Base-by-base conservation (phyloP, 2,113 vertebrate species). In the Nothoprocta pentlandii region DNA sequence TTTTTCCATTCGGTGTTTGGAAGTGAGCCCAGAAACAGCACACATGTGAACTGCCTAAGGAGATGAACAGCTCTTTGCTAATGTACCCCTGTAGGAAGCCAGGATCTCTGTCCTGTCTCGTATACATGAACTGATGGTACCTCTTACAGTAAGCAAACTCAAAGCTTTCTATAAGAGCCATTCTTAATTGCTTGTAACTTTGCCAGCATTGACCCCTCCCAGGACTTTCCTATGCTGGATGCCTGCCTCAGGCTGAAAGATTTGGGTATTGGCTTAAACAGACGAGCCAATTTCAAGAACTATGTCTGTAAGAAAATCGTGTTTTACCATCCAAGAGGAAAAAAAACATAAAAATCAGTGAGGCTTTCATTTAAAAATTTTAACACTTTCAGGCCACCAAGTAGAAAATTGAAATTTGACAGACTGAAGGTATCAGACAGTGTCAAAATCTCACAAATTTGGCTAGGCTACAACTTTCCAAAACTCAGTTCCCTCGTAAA, bases 1-100 rank as follows among this genome's bases (percentile, higher is more conserved):
- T 94, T 94, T 64, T 75, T 93, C 82, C 47, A 66, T 39, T 69
- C 44, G 76, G 22, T 69, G 8, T 58, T 53, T 94, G 95, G 96
- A 92, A 89, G 51, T 0, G 0, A 44, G 87, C 91, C 89, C 47
- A 63, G 85, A 78, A 91, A 75, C 5, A 53, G 44, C 16, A 9
- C 53, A 66, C 25, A n/a, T 94, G 89, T 85, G 87, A 96, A 94
- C 71, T 83, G 89, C 95, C 93, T 90, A 68, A 56, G 79, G 90
- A 94, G 69, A 89, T 28, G 36, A 81, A 89, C 74, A 76, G 30
- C 62, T 58, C 80, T 89, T 89, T 93, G 94, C 84, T 94, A 89
- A 94, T 58, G 53, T 53, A 79, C 26, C 82, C 75, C 83, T 53
- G 42, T 59, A 84, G 69, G 84, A 81, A 87, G 56, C 66, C 70